Base-by-base conservation (phyloP, 1,140 invertebrate species). In the Drosophila bifasciata region DNA sequence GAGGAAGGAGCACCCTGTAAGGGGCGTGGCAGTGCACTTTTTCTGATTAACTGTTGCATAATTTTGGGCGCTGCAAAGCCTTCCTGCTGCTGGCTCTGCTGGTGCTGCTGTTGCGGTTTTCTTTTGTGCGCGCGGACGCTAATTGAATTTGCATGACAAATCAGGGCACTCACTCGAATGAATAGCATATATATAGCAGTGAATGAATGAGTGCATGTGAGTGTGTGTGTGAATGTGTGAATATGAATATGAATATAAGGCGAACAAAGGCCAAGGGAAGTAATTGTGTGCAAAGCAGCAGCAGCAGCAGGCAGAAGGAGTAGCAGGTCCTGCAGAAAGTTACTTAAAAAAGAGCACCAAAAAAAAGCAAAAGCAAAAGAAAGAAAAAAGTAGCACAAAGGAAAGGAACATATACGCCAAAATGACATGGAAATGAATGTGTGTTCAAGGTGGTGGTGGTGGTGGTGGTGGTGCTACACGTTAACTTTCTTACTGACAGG, bases 11-110 rank as follows among this genome's bases (percentile, higher is more conserved):
- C 11, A 5, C n/a, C 13, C 25, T 13, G 13, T 15, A 4, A 6
- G 25, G 13, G 25, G 13, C 16, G 39, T 19, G 32, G 15, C 55
- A 19, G 21, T 56, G 70, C 70, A 73, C 70, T 74, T 74, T 74
- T 74, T 64, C 66, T 76, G 74, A 76, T 76, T 76, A 76, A 76
- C 72, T 76, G 72, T 76, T 76, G 72, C 72, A 76, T 76, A 76
- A 76, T 76, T 69, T 76, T 76, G 21, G 72, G 64, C 36, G 50
- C 44, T 76, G 63, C 32, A 7, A 7, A 9, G 32, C 11, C 13
- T 36, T 36, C 32, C 32, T 36, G 32, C 32, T 36, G 28, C 28
- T 11, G 28, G 8, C 3, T 9, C 9, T 32, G 32, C 32, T 11
- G 28, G 8, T 11, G 28, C 9, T 32, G 32, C 32, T 36, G 32